phyloP scores from a whole-genome alignment of 2,888 invertebrate genomes.

The Ceratothoa steindachneri region DNA sequence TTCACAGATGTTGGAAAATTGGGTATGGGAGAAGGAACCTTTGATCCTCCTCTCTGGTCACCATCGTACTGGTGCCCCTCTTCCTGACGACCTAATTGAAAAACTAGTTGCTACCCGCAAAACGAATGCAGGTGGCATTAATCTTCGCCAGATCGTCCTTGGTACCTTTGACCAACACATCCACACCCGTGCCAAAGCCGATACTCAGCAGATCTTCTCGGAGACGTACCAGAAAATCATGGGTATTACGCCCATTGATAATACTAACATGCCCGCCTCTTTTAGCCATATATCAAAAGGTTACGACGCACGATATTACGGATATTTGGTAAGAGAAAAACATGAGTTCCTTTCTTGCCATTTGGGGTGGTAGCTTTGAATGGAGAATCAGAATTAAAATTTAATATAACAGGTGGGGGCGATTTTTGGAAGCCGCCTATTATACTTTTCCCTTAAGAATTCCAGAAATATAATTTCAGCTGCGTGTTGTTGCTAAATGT shows the following conservation, averaged over 20 bases:
- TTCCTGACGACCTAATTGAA: conserved; percentile 55
- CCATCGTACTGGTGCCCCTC: conserved; percentile 47
- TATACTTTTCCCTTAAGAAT: too few relatives aligned
- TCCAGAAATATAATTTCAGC: too few relatives aligned
- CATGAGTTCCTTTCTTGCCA: not conserved
- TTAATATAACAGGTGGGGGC: not conserved
- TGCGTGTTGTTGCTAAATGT: too few relatives aligned
- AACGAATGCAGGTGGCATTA: conserved; percentile 56
- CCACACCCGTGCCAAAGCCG: conserved; percentile 52
- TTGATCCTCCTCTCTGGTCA: conserved; percentile 56
- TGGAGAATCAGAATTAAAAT: not conserved
- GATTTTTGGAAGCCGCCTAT: not conserved
- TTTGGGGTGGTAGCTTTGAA: not conserved
- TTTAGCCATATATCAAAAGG: conserved; percentile 57
- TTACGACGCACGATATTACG: conserved; percentile 58
- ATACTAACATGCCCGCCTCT: conserved; percentile 57
- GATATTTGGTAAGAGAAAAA: conserved; percentile 57
- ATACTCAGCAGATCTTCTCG: conserved; percentile 53
- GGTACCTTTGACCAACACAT: conserved; percentile 57
- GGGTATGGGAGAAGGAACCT: conserved; percentile 57
- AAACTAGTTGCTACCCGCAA: conserved; percentile 54
- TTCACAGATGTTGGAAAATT: conserved; percentile 58
- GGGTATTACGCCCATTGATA: conserved; percentile 54
- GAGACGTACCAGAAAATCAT: conserved; percentile 53
- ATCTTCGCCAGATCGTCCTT: conserved; percentile 56